Conservation (phyloP, 2,113 vertebrate species). For the Seriola dumerili region DNA sequence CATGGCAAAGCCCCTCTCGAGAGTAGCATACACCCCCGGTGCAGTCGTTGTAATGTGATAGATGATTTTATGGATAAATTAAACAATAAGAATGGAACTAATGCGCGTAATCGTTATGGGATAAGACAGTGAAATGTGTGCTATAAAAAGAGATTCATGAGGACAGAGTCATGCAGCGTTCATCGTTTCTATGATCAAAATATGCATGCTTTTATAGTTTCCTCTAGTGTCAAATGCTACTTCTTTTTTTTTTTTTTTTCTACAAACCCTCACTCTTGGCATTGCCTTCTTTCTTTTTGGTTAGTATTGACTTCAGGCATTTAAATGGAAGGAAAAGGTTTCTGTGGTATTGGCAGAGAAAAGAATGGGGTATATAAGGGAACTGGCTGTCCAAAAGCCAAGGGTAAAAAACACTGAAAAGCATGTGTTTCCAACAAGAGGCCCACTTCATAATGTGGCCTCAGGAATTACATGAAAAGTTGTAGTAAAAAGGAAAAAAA, state of each 20-base stretch:
- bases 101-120: conserved; percentile 40
- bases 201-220: conserved; percentile 41
- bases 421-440: conserved; percentile 61
- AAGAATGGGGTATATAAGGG: conserved; percentile 58
- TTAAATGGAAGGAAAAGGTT: conserved; percentile 72
- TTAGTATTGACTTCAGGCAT: conserved; percentile 67
- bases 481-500: conserved; percentile 18
- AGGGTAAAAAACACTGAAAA: conserved; percentile 43
- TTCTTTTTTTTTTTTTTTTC: conserved; percentile 4
- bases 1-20: conserved; percentile 47
- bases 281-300: conserved; percentile 18
- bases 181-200: conserved; percentile 43
- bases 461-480: conserved; percentile 48
- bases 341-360: conserved; percentile 72
- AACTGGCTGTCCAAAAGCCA: conserved; percentile 57
- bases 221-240: conserved; percentile 29
- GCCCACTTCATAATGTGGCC: conserved; percentile 52
- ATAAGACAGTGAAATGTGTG: conserved; percentile 37
- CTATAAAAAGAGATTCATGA: conserved; percentile 57
- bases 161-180: conserved; percentile 32
- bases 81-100: conserved; percentile 65
- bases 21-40: conserved; percentile 16
- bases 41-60: conserved; percentile 38
- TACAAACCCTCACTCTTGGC: conserved; percentile 39
- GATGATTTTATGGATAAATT: conserved; percentile 67